Conservation (phyloP, 2,888 invertebrate species). For the Ctena decussata region DNA sequence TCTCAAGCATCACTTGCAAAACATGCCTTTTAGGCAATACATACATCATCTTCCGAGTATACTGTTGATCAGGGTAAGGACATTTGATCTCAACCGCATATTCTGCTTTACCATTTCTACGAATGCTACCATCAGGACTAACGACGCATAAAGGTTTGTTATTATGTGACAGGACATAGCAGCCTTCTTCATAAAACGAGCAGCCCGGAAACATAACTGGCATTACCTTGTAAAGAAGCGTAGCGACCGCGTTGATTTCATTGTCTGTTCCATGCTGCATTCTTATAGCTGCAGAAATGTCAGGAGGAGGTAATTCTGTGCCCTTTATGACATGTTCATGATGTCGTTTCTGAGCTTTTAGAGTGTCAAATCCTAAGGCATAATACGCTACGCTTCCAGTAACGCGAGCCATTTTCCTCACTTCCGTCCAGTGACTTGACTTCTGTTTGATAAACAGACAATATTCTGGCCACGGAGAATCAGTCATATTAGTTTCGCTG, state of each 20-base stretch:
- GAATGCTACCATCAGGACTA: background rate
- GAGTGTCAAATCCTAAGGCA: background rate
- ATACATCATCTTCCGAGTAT: background rate
- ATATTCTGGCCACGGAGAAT: too few relatives aligned
- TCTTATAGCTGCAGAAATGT: background rate
- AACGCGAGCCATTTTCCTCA: background rate
- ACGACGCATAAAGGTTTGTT: background rate
- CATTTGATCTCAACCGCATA: background rate
- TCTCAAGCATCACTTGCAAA: background rate
- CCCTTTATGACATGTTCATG: background rate
- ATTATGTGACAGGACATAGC: background rate
- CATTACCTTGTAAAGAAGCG: background rate
- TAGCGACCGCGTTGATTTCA: background rate
- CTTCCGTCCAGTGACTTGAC: background rate
- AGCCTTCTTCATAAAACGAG: background rate
- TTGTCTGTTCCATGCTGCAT: background rate
- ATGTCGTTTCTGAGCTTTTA: background rate
- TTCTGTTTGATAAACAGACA: background rate
- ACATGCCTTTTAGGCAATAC: background rate
- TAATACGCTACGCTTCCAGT: background rate
- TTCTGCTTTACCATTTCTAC: background rate
- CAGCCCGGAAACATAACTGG: background rate
- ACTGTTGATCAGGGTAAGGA: background rate
- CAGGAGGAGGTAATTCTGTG: background rate
- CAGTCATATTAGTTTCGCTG: too few relatives aligned